Percentiles rank a stretch among this genome's conserved stretches.
phyloP scores from a whole-genome alignment of 2,888 invertebrate species.

The Cephus sareptanus region DNA sequence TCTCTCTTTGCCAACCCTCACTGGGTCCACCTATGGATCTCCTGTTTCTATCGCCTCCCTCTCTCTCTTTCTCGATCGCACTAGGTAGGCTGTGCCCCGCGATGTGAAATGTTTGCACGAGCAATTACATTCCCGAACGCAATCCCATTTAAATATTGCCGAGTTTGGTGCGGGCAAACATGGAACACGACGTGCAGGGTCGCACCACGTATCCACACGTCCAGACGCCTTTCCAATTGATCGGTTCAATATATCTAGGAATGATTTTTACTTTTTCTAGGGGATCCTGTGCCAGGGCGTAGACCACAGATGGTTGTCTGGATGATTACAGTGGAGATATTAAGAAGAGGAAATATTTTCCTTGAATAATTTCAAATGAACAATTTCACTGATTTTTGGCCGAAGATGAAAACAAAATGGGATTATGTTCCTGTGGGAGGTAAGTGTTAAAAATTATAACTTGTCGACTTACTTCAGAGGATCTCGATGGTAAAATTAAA shows the following conservation, averaged over 20 bases:
- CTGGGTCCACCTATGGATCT: conserved; percentile 17
- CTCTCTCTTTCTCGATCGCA: conserved; percentile 8
- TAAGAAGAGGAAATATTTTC: neutral
- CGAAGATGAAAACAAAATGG: neutral
- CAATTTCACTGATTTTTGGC: neutral
- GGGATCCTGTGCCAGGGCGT: neutral
- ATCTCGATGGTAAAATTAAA: neutral
- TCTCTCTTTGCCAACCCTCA: conserved; percentile 19
- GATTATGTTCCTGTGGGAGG: neutral
- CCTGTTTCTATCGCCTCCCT: conserved; percentile 15
- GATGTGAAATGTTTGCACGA: conserved; percentile 48
- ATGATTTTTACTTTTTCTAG: neutral
- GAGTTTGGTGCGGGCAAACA: conserved; percentile 50
- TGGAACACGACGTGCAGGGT: conserved; percentile 9
- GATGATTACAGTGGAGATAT: neutral
- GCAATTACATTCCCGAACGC: conserved; percentile 59
- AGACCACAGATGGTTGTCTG: neutral
- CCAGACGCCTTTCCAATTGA: neutral
- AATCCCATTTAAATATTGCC: conserved; percentile 62
- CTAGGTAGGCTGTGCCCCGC: conserved; percentile 12
- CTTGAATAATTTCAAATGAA: neutral
- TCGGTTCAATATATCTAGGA: neutral
- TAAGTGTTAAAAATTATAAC: neutral
- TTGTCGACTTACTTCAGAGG: neutral
- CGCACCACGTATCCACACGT: neutral